Percentiles rank a stretch among this genome's conserved stretches.
These are phyloP conservation scores for Torymus texanus DNA, from an alignment of 2,888 invertebrate species.

Conservation along the genomic window DNA sequence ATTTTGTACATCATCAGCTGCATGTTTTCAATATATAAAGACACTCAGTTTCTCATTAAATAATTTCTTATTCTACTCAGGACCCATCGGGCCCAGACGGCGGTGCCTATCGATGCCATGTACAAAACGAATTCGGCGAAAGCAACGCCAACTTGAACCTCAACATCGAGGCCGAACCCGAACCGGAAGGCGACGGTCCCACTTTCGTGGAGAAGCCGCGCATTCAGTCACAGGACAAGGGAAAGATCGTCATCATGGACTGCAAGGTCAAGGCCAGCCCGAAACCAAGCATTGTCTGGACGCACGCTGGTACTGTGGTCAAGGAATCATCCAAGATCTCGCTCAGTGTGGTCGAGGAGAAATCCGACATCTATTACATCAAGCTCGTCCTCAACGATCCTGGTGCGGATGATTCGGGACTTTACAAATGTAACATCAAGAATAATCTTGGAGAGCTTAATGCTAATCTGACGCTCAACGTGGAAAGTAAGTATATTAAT, in stretches of 20 bases:
- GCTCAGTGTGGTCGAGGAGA: slow-evolving; percentile 83
- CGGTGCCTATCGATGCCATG: slow-evolving; percentile 94
- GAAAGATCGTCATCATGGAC: slow-evolving; percentile 91
- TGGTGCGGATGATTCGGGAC: slow-evolving; percentile 95
- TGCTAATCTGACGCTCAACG: slow-evolving; percentile 97
- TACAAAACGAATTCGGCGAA: slow-evolving; percentile 96
- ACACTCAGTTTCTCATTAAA: neutral
- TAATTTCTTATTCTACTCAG: slow-evolving; percentile 73
- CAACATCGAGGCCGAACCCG: slow-evolving; percentile 97
- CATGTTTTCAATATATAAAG: no score
- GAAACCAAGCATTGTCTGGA: slow-evolving; percentile 89
- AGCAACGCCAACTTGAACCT: slow-evolving; percentile 97
- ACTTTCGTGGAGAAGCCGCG: slow-evolving; percentile 94
- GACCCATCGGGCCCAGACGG: slow-evolving; percentile 89
- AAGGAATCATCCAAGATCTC: slow-evolving; percentile 88
- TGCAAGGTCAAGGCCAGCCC: slow-evolving; percentile 90
- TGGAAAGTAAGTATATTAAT: slow-evolving; percentile 87
- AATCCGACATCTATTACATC: slow-evolving; percentile 89
- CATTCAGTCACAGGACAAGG: slow-evolving; percentile 88
- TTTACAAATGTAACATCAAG: slow-evolving; percentile 98
- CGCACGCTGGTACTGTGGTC: slow-evolving; percentile 86
- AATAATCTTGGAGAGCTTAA: slow-evolving; percentile 97
- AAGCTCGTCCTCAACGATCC: slow-evolving; percentile 92
- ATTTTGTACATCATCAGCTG: no score
- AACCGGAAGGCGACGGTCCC: slow-evolving; percentile 94